Conservation (phyloP, 2,797 vertebrate species). For the Myotis planiceps region DNA sequence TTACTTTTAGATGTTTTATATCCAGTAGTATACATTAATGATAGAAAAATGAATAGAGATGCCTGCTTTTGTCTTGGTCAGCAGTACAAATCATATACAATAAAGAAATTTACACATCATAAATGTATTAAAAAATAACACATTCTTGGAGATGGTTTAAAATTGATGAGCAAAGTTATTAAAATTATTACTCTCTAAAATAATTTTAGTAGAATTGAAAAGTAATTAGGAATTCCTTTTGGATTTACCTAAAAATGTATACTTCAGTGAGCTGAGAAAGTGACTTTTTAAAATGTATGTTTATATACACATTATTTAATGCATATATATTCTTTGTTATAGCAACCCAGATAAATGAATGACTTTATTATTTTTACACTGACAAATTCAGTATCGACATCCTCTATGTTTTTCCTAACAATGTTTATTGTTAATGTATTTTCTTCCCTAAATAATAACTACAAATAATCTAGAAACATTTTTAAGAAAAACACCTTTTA, state of each 20-base stretch:
- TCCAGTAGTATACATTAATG: not conserved
- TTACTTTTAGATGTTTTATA: constrained; percentile 33
- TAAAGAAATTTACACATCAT: constrained; percentile 11
- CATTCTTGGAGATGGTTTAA: not conserved
- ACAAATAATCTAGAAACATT: not conserved
- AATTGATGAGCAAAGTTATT: constrained; percentile 23
- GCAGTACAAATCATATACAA: not conserved
- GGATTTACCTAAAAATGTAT: constrained; percentile 28
- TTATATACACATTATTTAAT: not conserved
- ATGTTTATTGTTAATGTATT: constrained; percentile 20
- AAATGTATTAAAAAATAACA: not conserved
- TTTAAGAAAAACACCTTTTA: constrained; percentile 1
- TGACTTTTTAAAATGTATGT: not conserved
- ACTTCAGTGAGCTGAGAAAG: not conserved
- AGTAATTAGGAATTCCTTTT: not conserved
- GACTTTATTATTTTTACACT: constrained; percentile 12
- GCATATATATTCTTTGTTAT: not conserved
- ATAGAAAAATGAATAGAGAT: not conserved
- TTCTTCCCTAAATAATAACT: not conserved
- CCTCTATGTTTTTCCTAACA: not conserved
- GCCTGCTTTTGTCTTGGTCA: not conserved
- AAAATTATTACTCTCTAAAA: not conserved
- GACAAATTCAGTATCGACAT: not conserved
- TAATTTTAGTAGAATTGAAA: constrained; percentile 10
- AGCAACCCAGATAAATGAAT: not conserved